A percentile compares a stretch with the other conserved stretches of the same genome.
phyloP scores from a whole-genome alignment of 2,797 vertebrate species.

The Echiichthys vipera region DNA sequence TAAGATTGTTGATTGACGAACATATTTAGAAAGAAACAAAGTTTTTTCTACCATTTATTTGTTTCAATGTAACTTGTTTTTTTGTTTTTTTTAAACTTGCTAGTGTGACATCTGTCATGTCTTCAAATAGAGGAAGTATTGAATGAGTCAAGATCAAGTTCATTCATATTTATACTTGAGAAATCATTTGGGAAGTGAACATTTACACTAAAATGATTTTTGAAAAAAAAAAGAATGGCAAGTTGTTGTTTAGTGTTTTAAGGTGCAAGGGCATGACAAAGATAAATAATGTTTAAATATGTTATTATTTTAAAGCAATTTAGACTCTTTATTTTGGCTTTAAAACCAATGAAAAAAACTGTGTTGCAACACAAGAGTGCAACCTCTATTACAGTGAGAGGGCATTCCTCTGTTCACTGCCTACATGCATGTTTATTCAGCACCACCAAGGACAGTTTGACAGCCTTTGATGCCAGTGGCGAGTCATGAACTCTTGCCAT shows the following conservation, averaged over 20 bases:
- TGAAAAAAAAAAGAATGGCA: too few relatives aligned
- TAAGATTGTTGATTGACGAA: background rate
- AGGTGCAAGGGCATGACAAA: background rate
- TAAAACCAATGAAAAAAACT: background rate
- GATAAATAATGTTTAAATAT: background rate
- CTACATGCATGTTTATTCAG: background rate
- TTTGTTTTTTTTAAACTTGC: too few relatives aligned
- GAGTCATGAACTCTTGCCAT: background rate
- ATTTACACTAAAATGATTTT: too few relatives aligned
- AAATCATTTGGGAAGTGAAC: too few relatives aligned
- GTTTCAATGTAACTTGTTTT: background rate
- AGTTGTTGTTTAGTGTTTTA: too few relatives aligned
- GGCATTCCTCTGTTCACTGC: background rate
- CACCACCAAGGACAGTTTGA: background rate
- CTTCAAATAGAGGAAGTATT: background rate
- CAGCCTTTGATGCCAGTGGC: background rate
- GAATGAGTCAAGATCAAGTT: too few relatives aligned
- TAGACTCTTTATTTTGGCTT: too few relatives aligned
- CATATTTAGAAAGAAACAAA: background rate
- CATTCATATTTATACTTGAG: too few relatives aligned
- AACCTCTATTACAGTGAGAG: background rate
- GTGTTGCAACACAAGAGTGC: background rate
- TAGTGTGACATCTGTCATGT: background rate
- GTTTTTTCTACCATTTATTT: background rate
- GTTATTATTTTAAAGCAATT: background rate